phyloP scores from a whole-genome alignment of 2,888 invertebrate species.

The Noctuana brunneofusca region DNA sequence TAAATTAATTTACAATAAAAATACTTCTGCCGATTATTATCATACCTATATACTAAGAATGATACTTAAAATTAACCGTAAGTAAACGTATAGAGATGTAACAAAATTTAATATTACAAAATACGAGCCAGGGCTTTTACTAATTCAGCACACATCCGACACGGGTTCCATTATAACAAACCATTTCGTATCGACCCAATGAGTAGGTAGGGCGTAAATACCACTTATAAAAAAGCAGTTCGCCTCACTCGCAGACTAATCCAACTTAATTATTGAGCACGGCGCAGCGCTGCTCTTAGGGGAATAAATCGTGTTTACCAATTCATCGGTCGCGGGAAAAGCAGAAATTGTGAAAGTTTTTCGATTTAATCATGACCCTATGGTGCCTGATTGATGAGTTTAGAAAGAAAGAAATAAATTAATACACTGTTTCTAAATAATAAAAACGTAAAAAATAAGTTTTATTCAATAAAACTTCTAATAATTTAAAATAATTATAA shows the following conservation, averaged over 20 bases:
- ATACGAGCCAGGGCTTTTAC: not conserved
- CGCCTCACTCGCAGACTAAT: not conserved
- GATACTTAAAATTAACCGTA: no score
- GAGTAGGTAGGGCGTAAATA: not conserved
- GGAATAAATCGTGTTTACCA: not conserved
- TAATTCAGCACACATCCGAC: not conserved
- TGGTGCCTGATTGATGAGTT: not conserved
- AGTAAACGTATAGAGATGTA: no score
- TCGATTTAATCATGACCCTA: not conserved
- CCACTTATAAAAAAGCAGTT: not conserved
- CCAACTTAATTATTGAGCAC: not conserved
- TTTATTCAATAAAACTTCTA: no score
- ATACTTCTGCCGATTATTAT: no score
- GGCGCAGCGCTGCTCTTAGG: not conserved
- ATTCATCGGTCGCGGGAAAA: not conserved
- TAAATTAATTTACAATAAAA: no score
- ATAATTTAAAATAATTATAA: no score
- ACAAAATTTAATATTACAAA: not conserved
- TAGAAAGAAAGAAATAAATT: no score
- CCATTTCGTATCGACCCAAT: not conserved
- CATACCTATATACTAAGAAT: no score
- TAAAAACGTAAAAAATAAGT: no score
- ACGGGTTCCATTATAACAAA: not conserved
- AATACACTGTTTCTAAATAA: no score
- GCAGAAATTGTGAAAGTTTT: slow-evolving; percentile 6